Evolutionary conservation across 2,888 invertebrate species (phyloP), one percentile per base, ranked within the genome.

Genomic region (Caenorhabditis imperialis): DNA sequence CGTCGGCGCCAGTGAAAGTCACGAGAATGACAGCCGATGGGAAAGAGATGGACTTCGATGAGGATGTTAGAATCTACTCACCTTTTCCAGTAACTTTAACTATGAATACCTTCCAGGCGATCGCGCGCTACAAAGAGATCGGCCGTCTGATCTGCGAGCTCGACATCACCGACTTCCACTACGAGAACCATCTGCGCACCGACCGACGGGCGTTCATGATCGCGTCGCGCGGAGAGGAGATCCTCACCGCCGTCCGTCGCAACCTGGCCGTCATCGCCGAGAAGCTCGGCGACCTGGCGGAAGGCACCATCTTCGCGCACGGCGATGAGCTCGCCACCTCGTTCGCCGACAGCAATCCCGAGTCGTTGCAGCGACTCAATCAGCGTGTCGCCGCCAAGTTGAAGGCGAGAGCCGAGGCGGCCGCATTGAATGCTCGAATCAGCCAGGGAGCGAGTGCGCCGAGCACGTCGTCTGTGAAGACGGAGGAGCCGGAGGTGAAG

Each of bases 221-320:
- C 33, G 45, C 54, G 1, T 22, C 47, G 4, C 47, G 63, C 10
- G 63, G 54, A 38, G 47, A 47, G 8, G 55, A 47, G 4, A 54
- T 63, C 23, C 63, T 63, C 0, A 30, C 10, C 2, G 6, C 47
- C 3, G 47, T 55, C 33, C 27, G 25, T 40, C 30, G 54, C 20
- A 63, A 63, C 45, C 48, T 63, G 22, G 16, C 5, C 1, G 18
- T 63, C 3, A 48, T 63, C 23, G 47, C 25, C 1, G 20, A 35
- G 22, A 54, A 48, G 33, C 40, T 63, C n/a, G 63, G 54, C 18
- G 63, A 63, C 16, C 30, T 33, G 20, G 54, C 54, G 14, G 20
- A 30, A 0, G 55, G 63, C 27, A 63, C 63, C 2, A 47, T 63
- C 10, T 63, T 63, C 48, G 63, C 45, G 10, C n/a, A 63, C 48